Percentiles rank a stretch among this genome's conserved stretches.
Conservation (phyloP, 1,140 invertebrate species). For the Wiebesia pumilae region DNA sequence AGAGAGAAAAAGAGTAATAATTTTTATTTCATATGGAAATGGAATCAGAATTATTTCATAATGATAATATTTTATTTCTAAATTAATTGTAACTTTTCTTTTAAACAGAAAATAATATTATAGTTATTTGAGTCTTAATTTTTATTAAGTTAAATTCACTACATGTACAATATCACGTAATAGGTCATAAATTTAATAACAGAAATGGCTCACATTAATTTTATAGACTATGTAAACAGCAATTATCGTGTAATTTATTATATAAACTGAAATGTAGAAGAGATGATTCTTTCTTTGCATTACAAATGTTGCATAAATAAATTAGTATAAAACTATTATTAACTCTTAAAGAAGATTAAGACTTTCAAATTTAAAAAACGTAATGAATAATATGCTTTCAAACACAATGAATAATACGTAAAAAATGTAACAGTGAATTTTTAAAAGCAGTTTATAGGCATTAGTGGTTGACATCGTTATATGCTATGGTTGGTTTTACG, state of each 20-base stretch:
- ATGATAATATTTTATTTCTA: too few relatives aligned
- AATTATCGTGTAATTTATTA: background rate
- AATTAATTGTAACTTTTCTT: background rate
- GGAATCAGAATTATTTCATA: too few relatives aligned
- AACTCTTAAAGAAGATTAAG: background rate
- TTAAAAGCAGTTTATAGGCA: background rate
- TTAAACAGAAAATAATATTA: background rate
- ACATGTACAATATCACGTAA: background rate
- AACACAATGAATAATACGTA: background rate
- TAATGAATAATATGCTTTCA: too few relatives aligned
- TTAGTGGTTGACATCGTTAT: conserved; percentile 1
- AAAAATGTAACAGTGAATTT: conserved; percentile 3
- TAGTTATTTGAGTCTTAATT: too few relatives aligned
- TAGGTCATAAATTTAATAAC: background rate
- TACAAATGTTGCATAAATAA: background rate
- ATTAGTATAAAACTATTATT: background rate
- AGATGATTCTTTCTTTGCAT: background rate
- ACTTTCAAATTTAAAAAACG: background rate
- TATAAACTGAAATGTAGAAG: background rate
- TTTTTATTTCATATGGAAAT: too few relatives aligned
- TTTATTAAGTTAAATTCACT: too few relatives aligned
- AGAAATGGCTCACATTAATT: background rate
- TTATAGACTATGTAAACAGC: background rate
- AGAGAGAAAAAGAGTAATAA: too few relatives aligned
- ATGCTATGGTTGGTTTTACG: conserved; percentile 20